Base-by-base conservation (phyloP, 2,888 invertebrate genomes). In the Acronicta leporina region DNA sequence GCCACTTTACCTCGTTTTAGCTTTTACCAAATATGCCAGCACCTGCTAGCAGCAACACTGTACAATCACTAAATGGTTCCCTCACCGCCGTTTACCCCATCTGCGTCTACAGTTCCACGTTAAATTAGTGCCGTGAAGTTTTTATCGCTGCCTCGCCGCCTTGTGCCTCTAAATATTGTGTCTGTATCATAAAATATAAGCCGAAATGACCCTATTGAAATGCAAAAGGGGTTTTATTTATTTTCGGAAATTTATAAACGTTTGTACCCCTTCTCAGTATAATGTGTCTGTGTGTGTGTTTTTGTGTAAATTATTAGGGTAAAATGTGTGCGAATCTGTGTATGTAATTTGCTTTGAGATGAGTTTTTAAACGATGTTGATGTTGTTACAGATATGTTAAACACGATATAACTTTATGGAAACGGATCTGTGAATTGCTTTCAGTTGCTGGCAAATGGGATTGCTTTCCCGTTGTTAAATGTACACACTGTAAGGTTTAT, bases 41-140 rank as follows among this genome's bases (percentile, higher is more conserved):
- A n/a, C 45, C 11, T 30, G 33, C 30, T 40, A 20, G 7, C 11
- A 3, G n/a, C 43, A 53, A 11, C 43, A 43, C 40, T 55, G 38
- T 38, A 38, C 66, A 67, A 57, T 50, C 57, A 38, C 40, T 10
- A 38, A 70, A 69, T 60, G 57, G 52, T 49, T 56, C 62, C 69
- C 53, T 43, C 2, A 13, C 35, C 52, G 47, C 45, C 40, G 25
- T 49, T 62, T 59, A 46, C 25, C 57, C 43, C 63, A 56, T 43
- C 54, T 70, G 45, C 41, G 60, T 40, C 50, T n/a, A 33, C 47
- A 13, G 43, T 27, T 30, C 27, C 14, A n/a, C 60, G 41, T 15
- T 42, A 53, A 66, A 63, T 70, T 63, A 60, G 65, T 57, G 54
- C 25, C 41, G 38, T n/a, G 60, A 60, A 63, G 55, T 35, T 58